Evolutionary conservation across 2,113 vertebrate species (phyloP).

Genomic region (Sterna hirundo): DNA sequence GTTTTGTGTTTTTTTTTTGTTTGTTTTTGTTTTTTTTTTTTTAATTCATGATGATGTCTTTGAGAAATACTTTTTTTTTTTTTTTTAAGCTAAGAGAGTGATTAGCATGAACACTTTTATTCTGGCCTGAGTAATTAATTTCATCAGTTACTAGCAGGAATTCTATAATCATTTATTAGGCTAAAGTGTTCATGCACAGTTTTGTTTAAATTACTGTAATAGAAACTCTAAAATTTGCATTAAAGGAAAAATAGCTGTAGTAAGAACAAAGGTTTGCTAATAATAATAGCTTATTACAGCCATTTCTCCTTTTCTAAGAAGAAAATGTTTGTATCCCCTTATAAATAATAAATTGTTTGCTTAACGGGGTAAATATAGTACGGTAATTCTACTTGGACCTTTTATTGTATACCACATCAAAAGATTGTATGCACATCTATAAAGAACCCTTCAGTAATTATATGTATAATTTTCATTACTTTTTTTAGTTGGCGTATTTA

Average conservation of each 20-base stretch:
- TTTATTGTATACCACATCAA: background rate
- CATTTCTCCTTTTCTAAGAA: background rate
- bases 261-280: background rate
- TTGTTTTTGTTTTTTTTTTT: background rate
- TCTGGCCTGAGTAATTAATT: background rate
- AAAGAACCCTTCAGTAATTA: background rate
- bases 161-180: background rate
- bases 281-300: background rate
- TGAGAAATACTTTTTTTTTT: background rate
- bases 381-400: background rate
- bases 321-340: background rate
- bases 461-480: background rate
- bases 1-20: background rate
- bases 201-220: background rate
- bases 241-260: background rate
- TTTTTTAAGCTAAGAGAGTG: background rate
- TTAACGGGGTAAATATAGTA: background rate
- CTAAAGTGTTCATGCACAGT: background rate
- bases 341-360: background rate
- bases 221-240: background rate
- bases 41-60: background rate
- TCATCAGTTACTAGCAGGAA: background rate
- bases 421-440: background rate
- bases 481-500: constrained; percentile 89
- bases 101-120: background rate